phyloP scores from a whole-genome alignment of 2,888 invertebrate species.

The Hipparchia sbordonii region DNA sequence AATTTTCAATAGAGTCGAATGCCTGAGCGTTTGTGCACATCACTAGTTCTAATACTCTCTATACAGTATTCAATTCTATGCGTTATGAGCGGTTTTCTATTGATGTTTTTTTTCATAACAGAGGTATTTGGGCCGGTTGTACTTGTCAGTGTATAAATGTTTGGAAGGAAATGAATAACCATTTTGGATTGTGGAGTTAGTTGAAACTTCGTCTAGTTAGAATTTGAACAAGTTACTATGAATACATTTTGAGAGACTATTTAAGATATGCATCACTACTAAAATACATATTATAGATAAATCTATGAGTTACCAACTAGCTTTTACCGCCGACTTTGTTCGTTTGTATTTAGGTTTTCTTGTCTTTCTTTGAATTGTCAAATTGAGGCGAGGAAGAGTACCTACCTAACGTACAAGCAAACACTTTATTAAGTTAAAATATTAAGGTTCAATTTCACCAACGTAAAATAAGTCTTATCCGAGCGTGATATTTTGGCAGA shows the following conservation, averaged over 20 bases:
- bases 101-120: slow-evolving; percentile 53
- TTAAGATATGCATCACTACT: background rate
- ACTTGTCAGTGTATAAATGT: slow-evolving; percentile 39
- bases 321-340: background rate
- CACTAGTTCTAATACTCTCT: slow-evolving; percentile 40
- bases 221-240: slow-evolving; percentile 26
- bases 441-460: too few species aligned
- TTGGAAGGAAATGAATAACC: slow-evolving; percentile 36
- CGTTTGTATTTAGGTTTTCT: background rate
- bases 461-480: too few species aligned
- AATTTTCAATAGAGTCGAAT: background rate
- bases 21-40: background rate
- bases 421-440: too few species aligned
- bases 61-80: slow-evolving; percentile 49
- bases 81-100: slow-evolving; percentile 51
- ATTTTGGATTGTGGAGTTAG: slow-evolving; percentile 20
- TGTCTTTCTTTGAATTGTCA: too few species aligned
- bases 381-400: too few species aligned
- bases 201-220: slow-evolving; percentile 19
- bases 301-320: background rate
- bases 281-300: background rate
- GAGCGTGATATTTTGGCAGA: too few species aligned
- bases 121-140: slow-evolving; percentile 43
- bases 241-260: background rate
- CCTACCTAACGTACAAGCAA: too few species aligned